phyloP scores from a whole-genome alignment of 2,113 vertebrate species.

The Spea multiplicata region DNA sequence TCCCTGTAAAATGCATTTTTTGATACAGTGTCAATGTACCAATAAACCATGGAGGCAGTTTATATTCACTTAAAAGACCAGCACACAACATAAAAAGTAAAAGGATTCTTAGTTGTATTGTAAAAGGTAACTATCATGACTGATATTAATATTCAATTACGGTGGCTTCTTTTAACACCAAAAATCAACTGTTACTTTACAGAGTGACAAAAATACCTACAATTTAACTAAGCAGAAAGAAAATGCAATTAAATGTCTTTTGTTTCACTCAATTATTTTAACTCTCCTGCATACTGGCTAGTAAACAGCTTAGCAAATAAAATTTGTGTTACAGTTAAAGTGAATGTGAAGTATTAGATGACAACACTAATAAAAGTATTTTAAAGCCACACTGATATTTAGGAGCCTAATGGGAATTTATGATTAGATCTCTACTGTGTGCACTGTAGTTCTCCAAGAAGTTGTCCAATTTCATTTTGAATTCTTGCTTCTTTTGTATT shows the following conservation, averaged over 20 bases:
- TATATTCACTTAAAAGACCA: too few species aligned
- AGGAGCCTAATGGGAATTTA: constrained; percentile 49
- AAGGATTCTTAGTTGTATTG: too few species aligned
- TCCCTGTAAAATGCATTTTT: too few species aligned
- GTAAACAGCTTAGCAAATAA: constrained; percentile 62
- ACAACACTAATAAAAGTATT: constrained; percentile 52
- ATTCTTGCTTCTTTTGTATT: constrained; percentile 51
- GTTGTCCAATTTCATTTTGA: constrained; percentile 46
- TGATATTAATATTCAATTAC: too few species aligned
- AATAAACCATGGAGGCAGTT: too few species aligned
- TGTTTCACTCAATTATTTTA: constrained; percentile 68
- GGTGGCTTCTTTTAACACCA: too few species aligned
- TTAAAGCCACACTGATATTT: constrained; percentile 46
- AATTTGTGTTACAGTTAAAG: constrained; percentile 57
- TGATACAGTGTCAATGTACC: too few species aligned
- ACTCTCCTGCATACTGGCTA: constrained; percentile 55
- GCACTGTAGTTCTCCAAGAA: constrained; percentile 47
- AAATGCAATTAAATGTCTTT: constrained; percentile 52
- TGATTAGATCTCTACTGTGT: constrained; percentile 35
- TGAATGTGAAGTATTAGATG: constrained; percentile 61
- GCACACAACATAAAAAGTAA: too few species aligned
- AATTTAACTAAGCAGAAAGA: constrained; percentile 55
- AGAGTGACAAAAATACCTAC: constrained; percentile 18
- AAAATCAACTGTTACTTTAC: not conserved
- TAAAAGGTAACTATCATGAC: too few species aligned